Percentiles rank a stretch among this genome's conserved stretches.
Conservation (phyloP, 1,140 invertebrate genomes). For the Andrena cerasifolii region DNA sequence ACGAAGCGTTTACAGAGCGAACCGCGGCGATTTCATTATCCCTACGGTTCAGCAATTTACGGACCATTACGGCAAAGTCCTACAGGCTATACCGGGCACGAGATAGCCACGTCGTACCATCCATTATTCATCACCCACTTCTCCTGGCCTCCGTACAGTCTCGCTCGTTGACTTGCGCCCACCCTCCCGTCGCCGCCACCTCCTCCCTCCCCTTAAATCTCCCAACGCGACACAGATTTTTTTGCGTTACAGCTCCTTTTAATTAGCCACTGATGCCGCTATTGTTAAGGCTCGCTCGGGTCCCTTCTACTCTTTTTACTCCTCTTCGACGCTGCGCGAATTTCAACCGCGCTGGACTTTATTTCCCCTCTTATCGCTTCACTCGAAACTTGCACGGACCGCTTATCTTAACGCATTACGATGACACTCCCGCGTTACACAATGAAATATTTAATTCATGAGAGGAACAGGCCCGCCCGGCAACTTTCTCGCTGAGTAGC, state of each 20-base stretch:
- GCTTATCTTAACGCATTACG: not conserved
- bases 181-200: not conserved
- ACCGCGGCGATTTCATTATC: constrained; percentile 74
- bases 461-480: too few relatives aligned
- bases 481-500: not conserved
- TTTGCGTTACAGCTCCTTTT: constrained; percentile 36
- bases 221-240: constrained; percentile 50
- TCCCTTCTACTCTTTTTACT: not conserved
- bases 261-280: constrained; percentile 48
- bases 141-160: constrained; percentile 58
- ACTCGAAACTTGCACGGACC: too few relatives aligned
- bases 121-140: constrained; percentile 80
- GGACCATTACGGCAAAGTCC: constrained; percentile 75
- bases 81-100: constrained; percentile 70
- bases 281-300: not conserved
- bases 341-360: not conserved
- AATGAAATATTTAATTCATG: constrained; percentile 31
- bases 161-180: constrained; percentile 46
- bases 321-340: too few relatives aligned
- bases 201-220: constrained; percentile 55
- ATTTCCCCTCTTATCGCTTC: not conserved
- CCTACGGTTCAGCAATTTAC: constrained; percentile 79
- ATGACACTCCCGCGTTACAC: not conserved
- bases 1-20: constrained; percentile 71
- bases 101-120: constrained; percentile 75